Base-by-base conservation (phyloP, 2,888 invertebrate genomes). In the Caenorhabditis zanzibari region DNA sequence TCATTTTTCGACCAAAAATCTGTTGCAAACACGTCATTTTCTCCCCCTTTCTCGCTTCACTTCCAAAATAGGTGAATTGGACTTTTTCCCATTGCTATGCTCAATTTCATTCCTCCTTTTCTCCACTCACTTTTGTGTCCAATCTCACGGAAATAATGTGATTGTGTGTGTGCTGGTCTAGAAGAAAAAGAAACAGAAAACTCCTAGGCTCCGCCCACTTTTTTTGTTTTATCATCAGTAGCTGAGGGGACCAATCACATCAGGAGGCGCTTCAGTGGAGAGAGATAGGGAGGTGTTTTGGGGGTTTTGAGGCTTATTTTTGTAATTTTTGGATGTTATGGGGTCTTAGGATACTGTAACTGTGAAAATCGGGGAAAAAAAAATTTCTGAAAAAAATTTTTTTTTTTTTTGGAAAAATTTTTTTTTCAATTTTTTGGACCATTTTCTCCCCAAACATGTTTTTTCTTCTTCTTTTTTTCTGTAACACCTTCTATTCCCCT, bases 61-160 rank as follows among this genome's bases (percentile, higher is more conserved):
- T 38, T 61, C 58, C 58, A 32, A 58, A 58, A 32, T 59, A 59
- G 59, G 61, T 61, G 61, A 61, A 61, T 61, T 61, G 61, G 44
- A 64, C 44, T 64, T 64, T 64, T 64, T 47, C 10, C 38, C 38
- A 38, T 38, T 38, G 38, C 38, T 38, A 38, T 28, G 26, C 64
- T 64, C 66, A 66, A 52, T 66, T 66, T 49, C 52, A 66, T 32
- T 38, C 26, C 32, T 41, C n/a, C 16, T 14, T 14, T 9, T 9
- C 10, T n/a, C n/a, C 26, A 16, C 6, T 19, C 12, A 2, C 49
- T 19, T 10, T 49, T 10, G 9, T 28, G 44, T 24, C 63, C 75
- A 75, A 75, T 75, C 56, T 59, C n/a, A 35, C 58, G 41, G 24
- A 26, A 64, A 75, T 75, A 75, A 75, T 75, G 66, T 58, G 75